These are phyloP conservation scores for Lasius platythorax DNA, from an alignment of 2,888 invertebrate species.

Conservation along the genomic window DNA sequence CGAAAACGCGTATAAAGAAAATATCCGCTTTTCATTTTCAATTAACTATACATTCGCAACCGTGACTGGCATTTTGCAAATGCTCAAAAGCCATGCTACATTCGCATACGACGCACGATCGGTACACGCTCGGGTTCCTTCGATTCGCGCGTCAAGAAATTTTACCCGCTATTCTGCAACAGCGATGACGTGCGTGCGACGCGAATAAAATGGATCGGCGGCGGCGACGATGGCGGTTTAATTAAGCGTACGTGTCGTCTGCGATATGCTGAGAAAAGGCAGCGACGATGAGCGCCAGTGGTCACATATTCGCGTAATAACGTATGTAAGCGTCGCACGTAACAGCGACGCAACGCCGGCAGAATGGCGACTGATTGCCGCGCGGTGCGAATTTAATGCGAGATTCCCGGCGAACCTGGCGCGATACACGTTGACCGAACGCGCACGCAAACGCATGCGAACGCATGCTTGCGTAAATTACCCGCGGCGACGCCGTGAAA, in stretches of 20 bases:
- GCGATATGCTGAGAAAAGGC: constrained; percentile 59
- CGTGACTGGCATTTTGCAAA: constrained; percentile 46
- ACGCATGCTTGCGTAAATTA: constrained; percentile 44
- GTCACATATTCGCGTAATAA: constrained; percentile 75
- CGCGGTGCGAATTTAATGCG: constrained; percentile 76
- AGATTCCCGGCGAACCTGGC: constrained; percentile 73
- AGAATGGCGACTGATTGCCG: constrained; percentile 82
- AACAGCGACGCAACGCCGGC: constrained; percentile 73
- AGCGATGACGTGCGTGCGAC: constrained; percentile 22
- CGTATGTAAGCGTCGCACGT: constrained; percentile 79
- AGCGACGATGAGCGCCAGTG: constrained; percentile 42
- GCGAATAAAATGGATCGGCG: constrained; percentile 28
- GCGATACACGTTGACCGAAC: constrained; percentile 56
- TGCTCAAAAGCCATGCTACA: constrained; percentile 39
- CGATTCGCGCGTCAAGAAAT: constrained; percentile 56
- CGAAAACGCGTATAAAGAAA: constrained; percentile 18
- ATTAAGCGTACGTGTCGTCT: constrained; percentile 75
- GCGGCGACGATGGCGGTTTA: constrained; percentile 68
- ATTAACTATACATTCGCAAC: constrained; percentile 34
- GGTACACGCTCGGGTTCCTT: constrained; percentile 25
- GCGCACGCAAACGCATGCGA: constrained; percentile 23
- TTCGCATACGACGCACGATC: constrained; percentile 51
- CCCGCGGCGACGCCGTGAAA: constrained; percentile 37
- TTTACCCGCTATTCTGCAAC: constrained; percentile 28
- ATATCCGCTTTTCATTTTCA: constrained; percentile 47